Evolutionary conservation across 1,140 invertebrate species (phyloP).

Genomic region (Drosophila suzukii): DNA sequence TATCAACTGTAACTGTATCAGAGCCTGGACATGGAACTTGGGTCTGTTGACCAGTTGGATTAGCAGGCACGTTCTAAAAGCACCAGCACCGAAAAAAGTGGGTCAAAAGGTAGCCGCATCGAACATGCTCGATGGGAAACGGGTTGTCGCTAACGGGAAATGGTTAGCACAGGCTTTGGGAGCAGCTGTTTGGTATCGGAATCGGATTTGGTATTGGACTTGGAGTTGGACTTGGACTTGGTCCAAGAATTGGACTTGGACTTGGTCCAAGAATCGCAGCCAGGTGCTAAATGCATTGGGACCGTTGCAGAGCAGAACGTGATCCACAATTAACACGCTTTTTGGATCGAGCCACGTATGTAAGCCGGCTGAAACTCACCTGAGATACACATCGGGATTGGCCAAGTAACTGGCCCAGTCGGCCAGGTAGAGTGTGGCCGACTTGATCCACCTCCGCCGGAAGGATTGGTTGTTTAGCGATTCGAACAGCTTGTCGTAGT

Average conservation of each 20-base stretch:
- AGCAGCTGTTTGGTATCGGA: conserved; percentile 53
- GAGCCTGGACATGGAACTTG: conserved; percentile 41
- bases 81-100: conserved; percentile 41
- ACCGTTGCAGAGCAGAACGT: conserved; percentile 66
- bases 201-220: conserved; percentile 24
- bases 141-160: conserved; percentile 71
- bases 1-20: conserved; percentile 68
- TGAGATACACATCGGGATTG: conserved; percentile 90
- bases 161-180: conserved; percentile 38
- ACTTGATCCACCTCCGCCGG: conserved; percentile 91
- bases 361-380: conserved; percentile 84
- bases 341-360: conserved; percentile 37
- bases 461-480: conserved; percentile 91
- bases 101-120: conserved; percentile 31
- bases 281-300: conserved; percentile 67
- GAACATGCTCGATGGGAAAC: conserved; percentile 70
- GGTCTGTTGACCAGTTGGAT: conserved; percentile 69
- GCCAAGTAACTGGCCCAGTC: conserved; percentile 90
- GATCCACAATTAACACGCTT: conserved; percentile 64
- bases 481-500: conserved; percentile 89
- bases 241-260: no score
- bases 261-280: conserved; percentile 46
- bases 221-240: conserved; percentile 12
- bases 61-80: conserved; percentile 73
- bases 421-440: conserved; percentile 89